Base-by-base conservation (phyloP, 2,888 invertebrate species). In the Lobophora halterata region DNA sequence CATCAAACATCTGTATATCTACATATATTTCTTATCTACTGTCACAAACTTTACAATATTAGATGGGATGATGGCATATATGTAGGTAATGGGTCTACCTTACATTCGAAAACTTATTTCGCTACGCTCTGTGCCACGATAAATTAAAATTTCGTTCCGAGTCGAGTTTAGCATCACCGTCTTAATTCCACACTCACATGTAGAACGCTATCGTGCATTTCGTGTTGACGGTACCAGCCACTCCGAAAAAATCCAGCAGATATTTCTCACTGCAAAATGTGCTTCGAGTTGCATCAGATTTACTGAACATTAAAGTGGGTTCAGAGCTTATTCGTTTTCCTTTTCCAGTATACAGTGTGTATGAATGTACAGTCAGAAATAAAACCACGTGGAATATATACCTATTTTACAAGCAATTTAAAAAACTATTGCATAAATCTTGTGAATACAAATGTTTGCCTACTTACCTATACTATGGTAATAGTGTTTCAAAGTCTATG, bases 31-130 rank as follows among this genome's bases (percentile, higher is more conserved):
- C n/a, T n/a, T n/a, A n/a, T n/a, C n/a, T n/a, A n/a, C n/a, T n/a
- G n/a, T n/a, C n/a, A n/a, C n/a, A n/a, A n/a, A n/a, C n/a, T n/a
- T n/a, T n/a, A n/a, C n/a, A n/a, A n/a, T n/a, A n/a, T n/a, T n/a
- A n/a, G n/a, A n/a, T n/a, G n/a, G n/a, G n/a, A n/a, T n/a, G n/a
- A n/a, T n/a, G n/a, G n/a, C n/a, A n/a, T n/a, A n/a, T n/a, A n/a
- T n/a, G n/a, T n/a, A n/a, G n/a, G n/a, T 53, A 59, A 59, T 46
- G 46, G 46, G 27, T 43, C 38, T 35, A 31, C 26, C 36, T 34
- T 37, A 46, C 45, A 21, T 49, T 28, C 26, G 29, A 46, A 46
- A 52, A 43, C 29, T 10, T 30, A 39, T 37, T 37, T 46, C 31
- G 21, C 21, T 35, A 19, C 40, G 33, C 18, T 24, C 20, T 29